A percentile compares a stretch with the other conserved stretches of the same genome.
These are phyloP conservation scores for Omphaloscelis lunosa DNA, from an alignment of 2,888 invertebrate species.

Conservation along the genomic window DNA sequence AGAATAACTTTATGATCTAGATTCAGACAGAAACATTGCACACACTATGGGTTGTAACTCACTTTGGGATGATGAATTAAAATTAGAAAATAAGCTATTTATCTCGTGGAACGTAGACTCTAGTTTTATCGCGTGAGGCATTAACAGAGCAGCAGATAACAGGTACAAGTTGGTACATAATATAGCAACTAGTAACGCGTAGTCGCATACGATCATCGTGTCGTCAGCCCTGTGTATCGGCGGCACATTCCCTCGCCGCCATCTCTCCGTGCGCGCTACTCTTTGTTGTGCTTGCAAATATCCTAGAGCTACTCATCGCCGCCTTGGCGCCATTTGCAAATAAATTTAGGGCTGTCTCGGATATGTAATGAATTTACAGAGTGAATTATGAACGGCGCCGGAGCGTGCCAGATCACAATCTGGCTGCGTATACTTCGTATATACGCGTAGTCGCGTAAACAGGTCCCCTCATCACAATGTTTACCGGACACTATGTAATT, in stretches of 20 bases:
- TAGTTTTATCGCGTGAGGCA: not conserved
- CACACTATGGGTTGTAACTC: slow-evolving; percentile 1
- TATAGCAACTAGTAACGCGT: slow-evolving; percentile 19
- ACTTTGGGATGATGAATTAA: not conserved
- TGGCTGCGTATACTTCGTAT: slow-evolving; percentile 74
- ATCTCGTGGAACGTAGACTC: not conserved
- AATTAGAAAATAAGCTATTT: not conserved
- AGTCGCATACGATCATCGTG: slow-evolving; percentile 32
- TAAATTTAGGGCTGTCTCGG: slow-evolving; percentile 89
- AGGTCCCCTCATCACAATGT: slow-evolving; percentile 81
- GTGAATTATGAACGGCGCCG: slow-evolving; percentile 87
- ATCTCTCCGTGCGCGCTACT: slow-evolving; percentile 72
- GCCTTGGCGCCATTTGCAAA: slow-evolving; percentile 87
- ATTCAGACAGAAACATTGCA: slow-evolving; percentile 9
- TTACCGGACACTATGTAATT: slow-evolving; percentile 70
- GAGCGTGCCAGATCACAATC: slow-evolving; percentile 85
- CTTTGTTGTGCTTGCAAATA: slow-evolving; percentile 84
- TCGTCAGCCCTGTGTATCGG: slow-evolving; percentile 61
- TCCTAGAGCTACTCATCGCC: slow-evolving; percentile 84
- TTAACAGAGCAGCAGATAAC: slow-evolving; percentile 5
- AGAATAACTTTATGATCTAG: slow-evolving; percentile 18
- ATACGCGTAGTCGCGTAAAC: slow-evolving; percentile 73
- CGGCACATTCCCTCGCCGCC: slow-evolving; percentile 67
- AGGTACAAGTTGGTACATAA: slow-evolving; percentile 2
- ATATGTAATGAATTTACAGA: slow-evolving; percentile 87